Evolutionary conservation across 2,888 invertebrate species (phyloP), one percentile per base, ranked within the genome.

Genomic region (Drosophila mulleri): DNA sequence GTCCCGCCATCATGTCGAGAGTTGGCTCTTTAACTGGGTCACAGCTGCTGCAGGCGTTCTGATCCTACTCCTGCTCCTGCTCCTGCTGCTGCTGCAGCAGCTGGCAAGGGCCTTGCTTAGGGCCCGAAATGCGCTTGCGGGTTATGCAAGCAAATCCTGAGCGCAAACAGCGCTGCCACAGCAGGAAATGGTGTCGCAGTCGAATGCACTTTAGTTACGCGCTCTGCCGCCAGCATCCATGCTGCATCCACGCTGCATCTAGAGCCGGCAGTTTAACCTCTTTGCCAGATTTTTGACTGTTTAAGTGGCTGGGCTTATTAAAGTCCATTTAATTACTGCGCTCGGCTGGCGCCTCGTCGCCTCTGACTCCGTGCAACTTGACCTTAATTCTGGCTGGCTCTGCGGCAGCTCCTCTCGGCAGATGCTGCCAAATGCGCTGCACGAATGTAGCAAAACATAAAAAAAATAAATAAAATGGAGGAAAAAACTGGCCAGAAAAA

Each of bases 291-390:
- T 88, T 89, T 88, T 68, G 83, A 79, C 88, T 85, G 61, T 66
- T 72, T 82, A 89, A 83, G 86, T 85, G 86, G 73, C 61, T 61
- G 67, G 66, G 86, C 83, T 82, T 88, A 89, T 89, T 90, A 83
- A 83, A 83, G 81, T 58, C 77, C 74, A 82, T 76, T 83, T 88
- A 84, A 84, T 88, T 84, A 87, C 70, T 39, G 53, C 58, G 56
- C 75, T 71, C 56, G 57, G 47, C 39, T 61, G 71, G 68, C 68
- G 79, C 75, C 78, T 72, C 32, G 14, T 58, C 67, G 72, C 67
- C 71, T 72, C 70, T 48, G 61, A 32, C 66, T 68, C 48, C 29
- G 11, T 53, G 70, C 69, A 71, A 74, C 81, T 88, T 83, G 87
- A 90, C 90, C 84, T 78, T 74, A 84, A 86, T 88, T 86, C 63